These are phyloP conservation scores for Salticus scenicus DNA, from an alignment of 2,888 invertebrate species.

Conservation along the genomic window DNA sequence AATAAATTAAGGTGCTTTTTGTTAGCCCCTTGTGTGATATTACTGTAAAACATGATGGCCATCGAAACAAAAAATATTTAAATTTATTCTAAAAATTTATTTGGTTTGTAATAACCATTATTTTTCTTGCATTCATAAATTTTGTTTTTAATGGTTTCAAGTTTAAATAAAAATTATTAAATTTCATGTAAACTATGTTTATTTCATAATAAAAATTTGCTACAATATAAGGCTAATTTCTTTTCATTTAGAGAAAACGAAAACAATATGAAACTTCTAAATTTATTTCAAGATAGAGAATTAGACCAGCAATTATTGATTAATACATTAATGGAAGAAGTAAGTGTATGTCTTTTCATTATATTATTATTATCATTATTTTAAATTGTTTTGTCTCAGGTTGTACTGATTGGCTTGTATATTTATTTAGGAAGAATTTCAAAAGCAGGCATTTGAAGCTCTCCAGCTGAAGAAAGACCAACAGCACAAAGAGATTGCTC, in stretches of 20 bases:
- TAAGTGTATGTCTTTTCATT: neutral
- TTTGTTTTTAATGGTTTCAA: too few species aligned
- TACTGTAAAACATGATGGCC: too few species aligned
- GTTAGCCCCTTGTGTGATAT: too few species aligned
- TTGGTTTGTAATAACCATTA: too few species aligned
- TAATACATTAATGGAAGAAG: conserved; percentile 56
- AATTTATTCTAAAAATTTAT: too few species aligned
- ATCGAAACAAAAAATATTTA: too few species aligned
- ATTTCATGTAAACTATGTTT: too few species aligned
- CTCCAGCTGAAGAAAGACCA: conserved; percentile 62
- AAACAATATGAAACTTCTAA: conserved; percentile 38
- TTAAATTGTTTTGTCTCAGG: neutral
- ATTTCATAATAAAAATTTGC: too few species aligned
- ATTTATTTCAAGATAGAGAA: conserved; percentile 56
- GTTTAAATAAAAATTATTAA: too few species aligned
- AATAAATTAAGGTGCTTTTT: too few species aligned
- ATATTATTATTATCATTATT: neutral
- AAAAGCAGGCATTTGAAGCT: conserved; percentile 66
- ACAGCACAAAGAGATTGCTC: conserved; percentile 57
- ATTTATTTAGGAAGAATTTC: conserved; percentile 56
- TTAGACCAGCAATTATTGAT: conserved; percentile 65
- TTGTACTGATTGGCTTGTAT: neutral
- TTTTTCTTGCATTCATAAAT: too few species aligned
- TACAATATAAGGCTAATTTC: too few species aligned
- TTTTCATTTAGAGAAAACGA: conserved; percentile 55